Conservation (phyloP, 1,140 invertebrate genomes). For the Xylocopa sonorina region DNA sequence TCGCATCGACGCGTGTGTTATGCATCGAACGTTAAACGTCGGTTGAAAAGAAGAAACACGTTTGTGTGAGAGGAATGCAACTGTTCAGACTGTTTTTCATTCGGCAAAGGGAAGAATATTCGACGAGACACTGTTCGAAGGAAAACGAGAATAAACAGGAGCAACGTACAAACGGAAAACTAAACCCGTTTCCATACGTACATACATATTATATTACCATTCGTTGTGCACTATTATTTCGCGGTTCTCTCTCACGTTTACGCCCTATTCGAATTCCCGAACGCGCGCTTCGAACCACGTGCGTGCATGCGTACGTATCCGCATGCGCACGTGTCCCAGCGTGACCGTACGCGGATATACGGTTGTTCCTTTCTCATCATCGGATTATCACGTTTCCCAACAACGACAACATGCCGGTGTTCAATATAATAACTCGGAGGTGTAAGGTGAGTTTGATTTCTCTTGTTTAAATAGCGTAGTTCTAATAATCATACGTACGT, state of each 20-base stretch:
- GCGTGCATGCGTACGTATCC: neutral
- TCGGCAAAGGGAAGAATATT: neutral
- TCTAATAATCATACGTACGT: neutral
- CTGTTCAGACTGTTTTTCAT: too few relatives aligned
- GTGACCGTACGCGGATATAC: neutral
- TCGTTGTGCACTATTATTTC: neutral
- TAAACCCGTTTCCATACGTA: too few relatives aligned
- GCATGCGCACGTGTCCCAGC: neutral
- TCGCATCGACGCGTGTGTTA: too few relatives aligned
- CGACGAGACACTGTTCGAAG: neutral
- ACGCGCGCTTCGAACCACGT: neutral
- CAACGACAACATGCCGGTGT: conserved; percentile 80
- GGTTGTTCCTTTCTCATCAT: neutral
- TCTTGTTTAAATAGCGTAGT: neutral
- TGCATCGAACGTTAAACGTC: neutral
- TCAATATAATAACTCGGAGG: conserved; percentile 83
- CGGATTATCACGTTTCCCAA: neutral
- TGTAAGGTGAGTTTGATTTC: conserved; percentile 80
- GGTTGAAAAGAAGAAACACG: neutral
- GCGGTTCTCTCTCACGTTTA: neutral
- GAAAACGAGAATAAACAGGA: too few relatives aligned
- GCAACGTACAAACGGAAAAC: too few relatives aligned
- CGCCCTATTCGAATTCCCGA: neutral
- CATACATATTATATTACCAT: too few relatives aligned
- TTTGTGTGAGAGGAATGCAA: neutral